phyloP scores from a whole-genome alignment of 2,888 invertebrate genomes.

The Unio pictorum region DNA sequence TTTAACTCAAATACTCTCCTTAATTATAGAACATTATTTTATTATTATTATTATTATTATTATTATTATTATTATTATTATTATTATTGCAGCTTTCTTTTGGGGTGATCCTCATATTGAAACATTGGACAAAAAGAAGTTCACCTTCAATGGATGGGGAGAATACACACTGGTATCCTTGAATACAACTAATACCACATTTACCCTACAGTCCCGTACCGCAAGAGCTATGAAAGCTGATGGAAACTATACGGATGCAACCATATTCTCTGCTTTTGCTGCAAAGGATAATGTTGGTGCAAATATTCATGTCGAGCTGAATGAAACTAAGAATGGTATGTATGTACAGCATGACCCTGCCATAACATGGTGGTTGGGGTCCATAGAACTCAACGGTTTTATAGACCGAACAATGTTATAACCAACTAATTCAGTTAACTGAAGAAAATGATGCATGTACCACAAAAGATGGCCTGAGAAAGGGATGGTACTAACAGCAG shows the following conservation, averaged over 20 bases:
- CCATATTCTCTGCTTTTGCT: conserved; percentile 41
- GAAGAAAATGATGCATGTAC: no score
- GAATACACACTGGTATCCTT: conserved; percentile 33
- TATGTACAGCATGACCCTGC: no score
- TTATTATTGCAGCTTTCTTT: conserved; percentile 7
- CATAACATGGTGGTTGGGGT: no score
- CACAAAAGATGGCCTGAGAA: no score
- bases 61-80: conserved; percentile 1
- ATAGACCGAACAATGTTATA: no score
- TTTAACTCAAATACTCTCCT: no score
- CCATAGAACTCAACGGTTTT: no score
- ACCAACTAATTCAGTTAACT: no score
- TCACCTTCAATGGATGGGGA: conserved; percentile 44
- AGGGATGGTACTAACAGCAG: no score
- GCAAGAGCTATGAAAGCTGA: conserved; percentile 7
- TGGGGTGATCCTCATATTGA: conserved; percentile 44
- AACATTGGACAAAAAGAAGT: conserved; percentile 35
- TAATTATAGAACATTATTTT: no score
- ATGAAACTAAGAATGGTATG: conserved; percentile 18
- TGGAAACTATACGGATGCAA: conserved; percentile 29
- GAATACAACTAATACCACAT: background rate
- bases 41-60: background rate
- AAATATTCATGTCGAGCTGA: conserved; percentile 28
- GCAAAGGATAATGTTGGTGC: conserved; percentile 19
- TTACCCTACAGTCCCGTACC: conserved; percentile 7